Percentiles rank a stretch among this genome's conserved stretches.
Evolutionary conservation across 92 coral and sea anemone species (phyloP).

Genomic region (Chrysogorgia sp.): DNA sequence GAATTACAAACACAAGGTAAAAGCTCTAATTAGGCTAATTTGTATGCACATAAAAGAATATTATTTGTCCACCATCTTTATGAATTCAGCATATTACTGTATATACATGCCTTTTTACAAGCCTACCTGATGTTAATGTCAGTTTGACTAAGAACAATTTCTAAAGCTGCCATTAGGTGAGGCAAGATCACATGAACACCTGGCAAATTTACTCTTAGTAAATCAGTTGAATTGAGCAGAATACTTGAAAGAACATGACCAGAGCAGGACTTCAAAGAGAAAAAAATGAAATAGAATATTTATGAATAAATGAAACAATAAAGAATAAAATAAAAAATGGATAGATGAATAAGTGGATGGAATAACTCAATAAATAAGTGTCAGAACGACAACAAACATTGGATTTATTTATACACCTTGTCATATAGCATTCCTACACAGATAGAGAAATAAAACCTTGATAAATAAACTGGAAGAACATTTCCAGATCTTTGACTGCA

Average conservation of each 20-base stretch:
- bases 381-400: background rate
- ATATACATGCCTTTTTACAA: background rate
- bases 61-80: too few relatives aligned
- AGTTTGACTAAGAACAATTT: constrained; percentile 82
- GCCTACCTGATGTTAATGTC: constrained; percentile 54
- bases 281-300: too few relatives aligned
- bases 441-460: constrained; percentile 87
- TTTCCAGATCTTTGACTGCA: constrained; percentile 93
- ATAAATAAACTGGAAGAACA: constrained; percentile 83
- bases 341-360: too few relatives aligned
- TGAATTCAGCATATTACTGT: background rate
- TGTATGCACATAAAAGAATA: too few relatives aligned
- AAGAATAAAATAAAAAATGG: too few relatives aligned
- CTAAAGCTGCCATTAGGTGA: constrained; percentile 85
- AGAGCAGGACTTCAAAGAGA: constrained; percentile 67
- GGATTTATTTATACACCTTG: constrained; percentile 59
- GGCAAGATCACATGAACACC: constrained; percentile 93
- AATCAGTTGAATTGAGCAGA: constrained; percentile 83
- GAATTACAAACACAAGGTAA: too few relatives aligned
- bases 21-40: too few relatives aligned
- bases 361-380: too few relatives aligned
- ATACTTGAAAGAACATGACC: constrained; percentile 96
- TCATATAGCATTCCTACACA: constrained; percentile 78
- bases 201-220: constrained; percentile 87
- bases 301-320: too few relatives aligned